A percentile compares a stretch with the other conserved stretches of the same genome.
These are phyloP conservation scores for Callorhinus ursinus DNA, from an alignment of 2,113 vertebrate genomes.

Conservation along the genomic window DNA sequence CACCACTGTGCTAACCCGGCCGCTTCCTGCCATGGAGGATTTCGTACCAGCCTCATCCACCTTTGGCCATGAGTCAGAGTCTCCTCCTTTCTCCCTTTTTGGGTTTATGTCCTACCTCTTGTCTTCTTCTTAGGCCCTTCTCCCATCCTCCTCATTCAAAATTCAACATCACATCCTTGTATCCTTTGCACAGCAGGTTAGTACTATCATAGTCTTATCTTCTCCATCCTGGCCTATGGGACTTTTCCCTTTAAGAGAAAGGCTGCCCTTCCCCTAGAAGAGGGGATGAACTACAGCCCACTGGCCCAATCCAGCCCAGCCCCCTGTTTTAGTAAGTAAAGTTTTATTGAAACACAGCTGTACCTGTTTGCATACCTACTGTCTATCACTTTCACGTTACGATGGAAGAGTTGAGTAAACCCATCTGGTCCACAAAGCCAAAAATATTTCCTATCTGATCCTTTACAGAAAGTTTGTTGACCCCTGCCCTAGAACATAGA, in stretches of 20 bases:
- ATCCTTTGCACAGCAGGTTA: neutral
- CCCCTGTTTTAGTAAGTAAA: slow-evolving; percentile 17
- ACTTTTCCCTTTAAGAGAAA: slow-evolving; percentile 35
- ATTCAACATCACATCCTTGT: neutral
- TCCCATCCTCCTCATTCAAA: neutral
- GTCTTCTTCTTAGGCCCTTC: neutral
- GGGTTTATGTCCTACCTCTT: neutral
- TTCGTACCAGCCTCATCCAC: neutral
- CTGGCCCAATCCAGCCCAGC: neutral
- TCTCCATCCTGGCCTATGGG: neutral
- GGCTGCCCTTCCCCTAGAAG: neutral
- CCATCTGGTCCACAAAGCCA: neutral
- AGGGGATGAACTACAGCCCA: neutral
- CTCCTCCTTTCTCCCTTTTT: neutral
- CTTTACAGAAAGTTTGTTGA: neutral
- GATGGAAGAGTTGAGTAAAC: neutral
- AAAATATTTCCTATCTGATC: neutral
- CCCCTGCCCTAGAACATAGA: neutral
- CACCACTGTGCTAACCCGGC: neutral
- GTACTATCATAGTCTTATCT: neutral
- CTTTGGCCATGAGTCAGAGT: neutral
- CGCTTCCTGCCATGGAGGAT: fast-evolving
- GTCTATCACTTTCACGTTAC: neutral
- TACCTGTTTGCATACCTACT: neutral
- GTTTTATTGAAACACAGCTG: slow-evolving; percentile 22